phyloP scores from a whole-genome alignment of 1,140 invertebrate genomes.

The Linepithema humile region DNA sequence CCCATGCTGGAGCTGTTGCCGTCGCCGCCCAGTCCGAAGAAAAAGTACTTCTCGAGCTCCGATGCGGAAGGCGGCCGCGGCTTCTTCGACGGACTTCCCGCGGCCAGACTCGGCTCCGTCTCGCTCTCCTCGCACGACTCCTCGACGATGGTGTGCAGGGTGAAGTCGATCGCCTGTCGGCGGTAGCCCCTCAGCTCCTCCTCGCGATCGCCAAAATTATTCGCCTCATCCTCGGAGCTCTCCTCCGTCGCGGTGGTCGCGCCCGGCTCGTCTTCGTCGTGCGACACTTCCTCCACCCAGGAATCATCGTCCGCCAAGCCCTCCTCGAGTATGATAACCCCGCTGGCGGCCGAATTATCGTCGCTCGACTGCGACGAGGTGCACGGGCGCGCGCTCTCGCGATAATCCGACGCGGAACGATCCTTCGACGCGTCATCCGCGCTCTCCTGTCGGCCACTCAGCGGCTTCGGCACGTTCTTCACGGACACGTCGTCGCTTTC shows the following conservation, averaged over 20 bases:
- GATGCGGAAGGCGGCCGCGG: slow-evolving; percentile 89
- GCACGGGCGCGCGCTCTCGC: slow-evolving; percentile 49
- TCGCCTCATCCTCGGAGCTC: slow-evolving; percentile 85
- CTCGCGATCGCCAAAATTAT: slow-evolving; percentile 87
- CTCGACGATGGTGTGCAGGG: slow-evolving; percentile 96
- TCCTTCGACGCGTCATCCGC: slow-evolving; percentile 49
- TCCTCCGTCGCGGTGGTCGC: slow-evolving; percentile 83
- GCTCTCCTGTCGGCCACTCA: slow-evolving; percentile 52
- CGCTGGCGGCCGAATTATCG: slow-evolving; percentile 74
- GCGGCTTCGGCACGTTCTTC: slow-evolving; percentile 61
- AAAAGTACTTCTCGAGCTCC: slow-evolving; percentile 96
- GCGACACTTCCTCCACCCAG: slow-evolving; percentile 93
- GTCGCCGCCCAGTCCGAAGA: slow-evolving; percentile 93
- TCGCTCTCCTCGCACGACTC: slow-evolving; percentile 97
- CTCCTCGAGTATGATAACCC: slow-evolving; percentile 91
- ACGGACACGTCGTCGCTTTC: slow-evolving; percentile 82
- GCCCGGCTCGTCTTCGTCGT: slow-evolving; percentile 88
- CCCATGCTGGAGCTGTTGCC: slow-evolving; percentile 84
- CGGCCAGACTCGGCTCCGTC: slow-evolving; percentile 85
- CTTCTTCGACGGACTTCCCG: slow-evolving; percentile 84
- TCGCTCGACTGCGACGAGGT: slow-evolving; percentile 66
- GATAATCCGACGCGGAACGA: slow-evolving; percentile 31
- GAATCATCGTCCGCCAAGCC: slow-evolving; percentile 94
- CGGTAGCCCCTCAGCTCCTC: slow-evolving; percentile 93
- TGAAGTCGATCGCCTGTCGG: slow-evolving; percentile 93